phyloP scores from a whole-genome alignment of 2,888 invertebrate genomes.

The Melipona bicolor region DNA sequence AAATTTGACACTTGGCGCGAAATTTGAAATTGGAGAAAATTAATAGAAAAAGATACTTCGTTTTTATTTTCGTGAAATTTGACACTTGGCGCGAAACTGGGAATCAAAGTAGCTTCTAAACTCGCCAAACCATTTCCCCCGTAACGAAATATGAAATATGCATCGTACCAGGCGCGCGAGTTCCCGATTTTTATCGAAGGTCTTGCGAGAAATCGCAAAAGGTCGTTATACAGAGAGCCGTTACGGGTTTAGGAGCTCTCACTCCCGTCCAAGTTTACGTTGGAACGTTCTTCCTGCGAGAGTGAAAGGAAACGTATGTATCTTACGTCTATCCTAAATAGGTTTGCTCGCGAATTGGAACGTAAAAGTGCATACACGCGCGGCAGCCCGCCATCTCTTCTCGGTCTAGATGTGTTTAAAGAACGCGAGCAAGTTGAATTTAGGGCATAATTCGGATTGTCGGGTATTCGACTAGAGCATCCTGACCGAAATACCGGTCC shows the following conservation, averaged over 20 bases:
- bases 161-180: too few relatives aligned
- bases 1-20: too few relatives aligned
- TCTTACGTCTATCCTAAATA: slow-evolving; percentile 1
- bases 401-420: background rate
- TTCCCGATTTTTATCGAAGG: background rate
- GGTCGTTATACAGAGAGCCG: background rate
- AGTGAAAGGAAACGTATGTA: slow-evolving; percentile 14
- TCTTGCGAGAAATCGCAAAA: slow-evolving; percentile 1
- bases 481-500: too few relatives aligned
- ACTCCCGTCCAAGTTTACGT: slow-evolving; percentile 4
- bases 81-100: too few relatives aligned
- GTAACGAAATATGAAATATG: too few relatives aligned
- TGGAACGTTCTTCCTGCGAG: background rate
- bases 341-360: background rate
- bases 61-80: too few relatives aligned
- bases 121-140: background rate
- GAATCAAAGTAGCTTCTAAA: background rate
- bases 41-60: too few relatives aligned
- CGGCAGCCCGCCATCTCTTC: background rate
- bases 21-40: too few relatives aligned
- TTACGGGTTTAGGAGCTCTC: background rate
- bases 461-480: too few relatives aligned
- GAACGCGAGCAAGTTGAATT: background rate
- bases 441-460: too few relatives aligned
- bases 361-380: background rate